Conservation (phyloP, 2,113 vertebrate species). For the Sylvia atricapilla region DNA sequence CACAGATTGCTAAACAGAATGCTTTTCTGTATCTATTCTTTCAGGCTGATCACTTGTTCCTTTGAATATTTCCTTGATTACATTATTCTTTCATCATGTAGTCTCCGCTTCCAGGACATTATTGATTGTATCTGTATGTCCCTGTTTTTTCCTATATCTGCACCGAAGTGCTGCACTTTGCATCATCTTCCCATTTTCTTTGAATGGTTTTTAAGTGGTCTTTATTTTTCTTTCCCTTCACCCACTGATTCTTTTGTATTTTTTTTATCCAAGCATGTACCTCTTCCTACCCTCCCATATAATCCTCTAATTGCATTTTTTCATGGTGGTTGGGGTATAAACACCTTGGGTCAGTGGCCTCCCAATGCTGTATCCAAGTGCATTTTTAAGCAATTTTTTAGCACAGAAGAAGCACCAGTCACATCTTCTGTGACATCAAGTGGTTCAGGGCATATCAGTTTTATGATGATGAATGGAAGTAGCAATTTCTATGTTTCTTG, state of each 20-base stretch:
- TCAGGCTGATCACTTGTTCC: background rate
- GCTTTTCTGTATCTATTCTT: background rate
- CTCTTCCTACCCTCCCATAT: background rate
- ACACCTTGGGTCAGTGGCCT: background rate
- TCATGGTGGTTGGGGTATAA: background rate
- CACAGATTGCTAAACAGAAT: background rate
- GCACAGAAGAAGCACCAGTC: background rate
- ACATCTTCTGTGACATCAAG: background rate
- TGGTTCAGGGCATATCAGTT: background rate
- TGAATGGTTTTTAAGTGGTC: background rate
- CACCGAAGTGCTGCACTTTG: background rate
- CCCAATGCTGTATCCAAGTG: background rate
- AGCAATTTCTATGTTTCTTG: background rate
- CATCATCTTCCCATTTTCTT: background rate
- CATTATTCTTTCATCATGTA: background rate
- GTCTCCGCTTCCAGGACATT: background rate
- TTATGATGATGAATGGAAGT: background rate
- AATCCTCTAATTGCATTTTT: background rate
- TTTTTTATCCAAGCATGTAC: background rate
- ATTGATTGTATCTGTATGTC: background rate
- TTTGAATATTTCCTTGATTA: conserved; percentile 1
- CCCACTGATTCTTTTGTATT: background rate
- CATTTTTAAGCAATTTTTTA: background rate
- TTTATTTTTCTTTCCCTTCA: background rate
- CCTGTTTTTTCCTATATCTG: background rate